Evolutionary conservation across 1,140 invertebrate genomes (phyloP).

Genomic region (Ostrea denselamellosa): DNA sequence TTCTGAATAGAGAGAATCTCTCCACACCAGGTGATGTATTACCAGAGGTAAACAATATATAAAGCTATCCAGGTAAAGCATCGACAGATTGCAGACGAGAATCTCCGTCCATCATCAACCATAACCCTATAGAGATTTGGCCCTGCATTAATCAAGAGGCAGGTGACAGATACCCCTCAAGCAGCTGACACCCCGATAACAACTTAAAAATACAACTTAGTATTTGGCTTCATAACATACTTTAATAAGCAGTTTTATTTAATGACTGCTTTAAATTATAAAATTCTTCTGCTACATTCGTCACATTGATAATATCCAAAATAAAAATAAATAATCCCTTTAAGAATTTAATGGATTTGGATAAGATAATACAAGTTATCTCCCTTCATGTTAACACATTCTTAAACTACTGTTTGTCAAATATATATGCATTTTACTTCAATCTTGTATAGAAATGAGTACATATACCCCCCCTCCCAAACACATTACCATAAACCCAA

Average conservation of each 20-base stretch:
- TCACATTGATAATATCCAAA: background rate
- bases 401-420: too few relatives aligned
- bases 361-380: background rate
- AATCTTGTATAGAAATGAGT: too few relatives aligned
- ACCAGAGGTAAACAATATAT: background rate
- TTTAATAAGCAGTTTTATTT: background rate
- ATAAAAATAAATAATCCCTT: background rate
- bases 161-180: background rate
- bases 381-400: background rate
- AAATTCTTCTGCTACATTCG: background rate
- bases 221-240: background rate
- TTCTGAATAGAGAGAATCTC: background rate
- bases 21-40: background rate
- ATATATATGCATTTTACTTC: too few relatives aligned
- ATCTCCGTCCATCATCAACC: background rate
- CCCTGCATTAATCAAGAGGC: background rate
- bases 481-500: too few relatives aligned
- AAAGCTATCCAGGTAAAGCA: conserved; percentile 8
- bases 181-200: background rate
- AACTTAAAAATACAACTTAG: background rate
- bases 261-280: background rate
- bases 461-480: too few relatives aligned
- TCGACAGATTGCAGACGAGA: conserved; percentile 15
- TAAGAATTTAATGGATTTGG: background rate
- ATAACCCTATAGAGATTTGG: background rate